phyloP scores from a whole-genome alignment of 2,797 vertebrate species.

The Enteromius thamalakanensis region DNA sequence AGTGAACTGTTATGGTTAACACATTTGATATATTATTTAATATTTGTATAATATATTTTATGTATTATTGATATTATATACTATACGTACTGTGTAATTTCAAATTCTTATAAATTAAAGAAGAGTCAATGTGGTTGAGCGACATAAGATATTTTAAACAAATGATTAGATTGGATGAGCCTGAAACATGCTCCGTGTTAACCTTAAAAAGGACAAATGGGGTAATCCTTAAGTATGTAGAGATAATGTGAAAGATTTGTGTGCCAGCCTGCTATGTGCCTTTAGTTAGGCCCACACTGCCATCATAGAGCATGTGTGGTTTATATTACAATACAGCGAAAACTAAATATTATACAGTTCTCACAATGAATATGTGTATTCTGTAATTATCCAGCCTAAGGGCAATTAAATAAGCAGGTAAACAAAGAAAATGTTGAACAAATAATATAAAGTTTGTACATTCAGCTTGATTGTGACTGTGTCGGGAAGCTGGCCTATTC shows the following conservation, averaged over 20 bases:
- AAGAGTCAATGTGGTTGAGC: not conserved
- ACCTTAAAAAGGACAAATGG: not conserved
- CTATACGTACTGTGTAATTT: not conserved
- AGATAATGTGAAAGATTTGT: not conserved
- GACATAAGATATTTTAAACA: not conserved
- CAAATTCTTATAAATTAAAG: too few species aligned
- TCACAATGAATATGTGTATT: not conserved
- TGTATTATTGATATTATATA: not conserved
- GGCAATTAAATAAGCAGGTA: not conserved
- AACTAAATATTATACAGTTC: not conserved
- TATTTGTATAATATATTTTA: not conserved
- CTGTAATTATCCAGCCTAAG: not conserved
- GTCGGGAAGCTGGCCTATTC: not conserved
- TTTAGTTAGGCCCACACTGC: not conserved
- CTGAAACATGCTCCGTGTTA: not conserved
- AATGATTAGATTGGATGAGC: not conserved
- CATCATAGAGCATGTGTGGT: slow-evolving; percentile 18
- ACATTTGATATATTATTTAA: not conserved
- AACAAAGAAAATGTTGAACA: slow-evolving; percentile 6
- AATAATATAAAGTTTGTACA: not conserved
- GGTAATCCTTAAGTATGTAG: not conserved
- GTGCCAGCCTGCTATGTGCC: not conserved
- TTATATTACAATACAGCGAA: not conserved
- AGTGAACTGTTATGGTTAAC: not conserved
- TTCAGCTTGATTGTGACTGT: not conserved